Evolutionary conservation across 1,140 invertebrate species (phyloP), one percentile per base, ranked within the genome.

Genomic region (Galleria mellonella): DNA sequence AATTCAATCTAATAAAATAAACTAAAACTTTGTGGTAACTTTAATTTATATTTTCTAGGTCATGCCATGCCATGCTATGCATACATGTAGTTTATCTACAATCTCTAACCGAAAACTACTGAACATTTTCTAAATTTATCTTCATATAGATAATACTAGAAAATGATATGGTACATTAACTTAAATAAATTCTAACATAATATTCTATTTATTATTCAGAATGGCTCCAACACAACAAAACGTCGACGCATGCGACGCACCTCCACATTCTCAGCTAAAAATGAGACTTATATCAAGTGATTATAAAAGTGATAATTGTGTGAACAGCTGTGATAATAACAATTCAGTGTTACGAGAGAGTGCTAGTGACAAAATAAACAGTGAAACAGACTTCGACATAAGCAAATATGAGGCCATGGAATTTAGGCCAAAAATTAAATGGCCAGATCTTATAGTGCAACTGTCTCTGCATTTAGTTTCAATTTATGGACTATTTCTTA

Each of bases 401-500:
- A 58, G 40, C 32, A 66, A 67, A 50, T 82, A 85, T 49, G 75
- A 83, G 59, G 63, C 72, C 10, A 78, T 88, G 50, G 69, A 88
- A 41, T 93, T 92, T 54, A 75, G 72, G 39, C 87, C 92, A 9
- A 77, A 79, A 55, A 90, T 93, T 27, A 88, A 87, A 72, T 94
- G 92, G 92, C 90, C 89, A 0, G 92, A 94, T 76, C 75, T 93
- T 0, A 55, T 72, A 5, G 92, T 88, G 2, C 92, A 93, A 78
- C 55, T 91, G 29, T 90, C 90, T 47, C 84, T 94, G 52, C 93
- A 94, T 75, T 65, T 72, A 43, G 91, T 92, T 10, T 89, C 88
- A 47, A 40, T 94, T 2, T 94, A 93, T 65, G 93, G 93, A 40
- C 46, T 93, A 1, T 93, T 89, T 62, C 82, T 94, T 46, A 87